Base-by-base conservation (phyloP, 2,888 invertebrate species). In the Platypus cylindrus region DNA sequence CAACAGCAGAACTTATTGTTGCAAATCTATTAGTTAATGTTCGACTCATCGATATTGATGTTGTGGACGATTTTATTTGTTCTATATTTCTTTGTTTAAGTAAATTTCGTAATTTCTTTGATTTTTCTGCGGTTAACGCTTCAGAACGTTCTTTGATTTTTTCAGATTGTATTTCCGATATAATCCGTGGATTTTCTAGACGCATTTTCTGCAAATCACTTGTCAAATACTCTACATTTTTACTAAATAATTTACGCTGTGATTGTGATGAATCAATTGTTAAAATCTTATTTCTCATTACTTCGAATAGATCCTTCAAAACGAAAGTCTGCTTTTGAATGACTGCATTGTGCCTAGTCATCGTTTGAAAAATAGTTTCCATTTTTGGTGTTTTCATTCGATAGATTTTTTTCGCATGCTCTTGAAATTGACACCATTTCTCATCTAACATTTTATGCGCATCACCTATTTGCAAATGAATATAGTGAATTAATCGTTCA, bases 351-450 rank as follows among this genome's bases (percentile, higher is more conserved):
- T 86, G 78, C 39, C 72, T 74, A 17, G 80, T 75, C 51, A 89
- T 64, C 0, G 81, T 78, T 50, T 84, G 81, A 60, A 85, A 89
- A 5, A 86, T 72, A 17, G 75, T 73, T 50, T 86, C 84, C 47
- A 83, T 61, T 17, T 75, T 74, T 0, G 85, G 84, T 11, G 76
- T 68, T 38, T 73, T 70, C 64, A 77, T 68, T 37, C 54, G 51
- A 54, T 66, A 59, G 56, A 47, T 63, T 48, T 62, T 64, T 34
- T 58, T 66, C 35, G 48, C 48, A 31, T 58, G 63, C 26, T 71
- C 58, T 50, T 71, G 70, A 49, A 68, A 71, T 38, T 71, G 72
- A 17, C 75, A 71, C 86, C 86, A 87, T 46, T 83, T 78, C 32
- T 75, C 67, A 52, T 87, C 84, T 2, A 90, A 64, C 2, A 75